A percentile compares a stretch with the other conserved stretches of the same genome.
These are phyloP conservation scores for Drosophila takahashii DNA, from an alignment of 1,140 invertebrate species.

Conservation along the genomic window DNA sequence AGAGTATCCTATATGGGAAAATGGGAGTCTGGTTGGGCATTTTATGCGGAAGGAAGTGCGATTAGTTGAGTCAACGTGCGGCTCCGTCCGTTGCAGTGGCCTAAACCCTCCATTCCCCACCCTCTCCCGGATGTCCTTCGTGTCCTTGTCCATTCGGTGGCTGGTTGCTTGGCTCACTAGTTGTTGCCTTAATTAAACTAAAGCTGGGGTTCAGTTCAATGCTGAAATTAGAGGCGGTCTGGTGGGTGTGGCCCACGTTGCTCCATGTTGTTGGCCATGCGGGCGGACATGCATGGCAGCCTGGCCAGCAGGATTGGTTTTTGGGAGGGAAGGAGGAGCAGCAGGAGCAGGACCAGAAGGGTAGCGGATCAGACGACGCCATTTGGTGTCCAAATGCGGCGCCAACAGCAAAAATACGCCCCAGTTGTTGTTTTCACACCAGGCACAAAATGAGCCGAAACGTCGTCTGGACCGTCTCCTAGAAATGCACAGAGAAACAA, in stretches of 20 bases:
- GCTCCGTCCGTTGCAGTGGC: constrained; percentile 28
- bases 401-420: constrained; percentile 82
- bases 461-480: constrained; percentile 15
- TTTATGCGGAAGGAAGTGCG: constrained; percentile 81
- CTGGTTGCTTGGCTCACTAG: constrained; percentile 72
- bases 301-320: constrained; percentile 17
- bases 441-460: constrained; percentile 55
- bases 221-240: constrained; percentile 78
- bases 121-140: not conserved
- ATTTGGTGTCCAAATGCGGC: constrained; percentile 78
- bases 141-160: constrained; percentile 55
- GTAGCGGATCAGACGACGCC: constrained; percentile 66
- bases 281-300: constrained; percentile 50
- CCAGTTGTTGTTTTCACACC: constrained; percentile 83
- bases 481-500: not conserved
- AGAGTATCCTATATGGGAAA: constrained; percentile 17
- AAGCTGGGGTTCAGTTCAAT: constrained; percentile 78
- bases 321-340: not conserved
- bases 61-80: constrained; percentile 79
- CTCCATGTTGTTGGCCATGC: constrained; percentile 30
- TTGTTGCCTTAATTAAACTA: constrained; percentile 83
- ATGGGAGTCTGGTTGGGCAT: constrained; percentile 35
- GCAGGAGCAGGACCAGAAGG: not conserved
- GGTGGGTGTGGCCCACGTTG: constrained; percentile 40
- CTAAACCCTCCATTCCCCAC: constrained; percentile 4